phyloP scores from a whole-genome alignment of 2,797 vertebrate species.

The Hylomyscus alleni region DNA sequence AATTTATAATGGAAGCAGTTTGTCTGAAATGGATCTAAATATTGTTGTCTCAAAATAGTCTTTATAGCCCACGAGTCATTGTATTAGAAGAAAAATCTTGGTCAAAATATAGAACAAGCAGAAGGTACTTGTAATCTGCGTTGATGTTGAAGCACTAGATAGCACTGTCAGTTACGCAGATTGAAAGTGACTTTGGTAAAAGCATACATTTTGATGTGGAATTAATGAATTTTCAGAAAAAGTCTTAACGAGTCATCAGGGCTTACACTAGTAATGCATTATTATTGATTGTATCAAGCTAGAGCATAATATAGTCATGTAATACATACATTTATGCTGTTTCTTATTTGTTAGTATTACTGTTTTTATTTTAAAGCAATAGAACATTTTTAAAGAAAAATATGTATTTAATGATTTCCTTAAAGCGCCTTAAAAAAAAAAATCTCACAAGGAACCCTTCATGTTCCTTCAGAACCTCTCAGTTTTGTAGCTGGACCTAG shows the following conservation, averaged over 20 bases:
- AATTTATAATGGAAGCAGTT: slow-evolving; percentile 43
- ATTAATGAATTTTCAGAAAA: slow-evolving; percentile 3
- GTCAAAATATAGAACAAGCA: slow-evolving; percentile 40
- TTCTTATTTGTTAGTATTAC: not conserved
- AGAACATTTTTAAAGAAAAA: not conserved
- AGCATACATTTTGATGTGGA: slow-evolving; percentile 1
- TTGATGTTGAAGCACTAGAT: not conserved
- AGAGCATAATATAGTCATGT: not conserved
- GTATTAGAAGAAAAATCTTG: not conserved
- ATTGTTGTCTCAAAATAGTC: slow-evolving; percentile 11
- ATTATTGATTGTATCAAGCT: slow-evolving; percentile 18
- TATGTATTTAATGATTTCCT: not conserved
- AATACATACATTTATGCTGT: not conserved
- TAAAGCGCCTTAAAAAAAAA: not conserved
- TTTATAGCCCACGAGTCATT: not conserved
- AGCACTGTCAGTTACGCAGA: not conserved
- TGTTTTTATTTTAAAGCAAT: slow-evolving; percentile 25
- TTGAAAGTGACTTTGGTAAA: slow-evolving; percentile 41
- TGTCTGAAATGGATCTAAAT: not conserved
- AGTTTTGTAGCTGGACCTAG: not conserved
- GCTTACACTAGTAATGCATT: not conserved
- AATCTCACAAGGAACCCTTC: not conserved
- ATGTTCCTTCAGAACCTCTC: not conserved
- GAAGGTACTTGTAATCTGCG: not conserved
- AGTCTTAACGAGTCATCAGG: not conserved